phyloP scores from a whole-genome alignment of 2,797 vertebrate species.

The Cossypha heuglini region DNA sequence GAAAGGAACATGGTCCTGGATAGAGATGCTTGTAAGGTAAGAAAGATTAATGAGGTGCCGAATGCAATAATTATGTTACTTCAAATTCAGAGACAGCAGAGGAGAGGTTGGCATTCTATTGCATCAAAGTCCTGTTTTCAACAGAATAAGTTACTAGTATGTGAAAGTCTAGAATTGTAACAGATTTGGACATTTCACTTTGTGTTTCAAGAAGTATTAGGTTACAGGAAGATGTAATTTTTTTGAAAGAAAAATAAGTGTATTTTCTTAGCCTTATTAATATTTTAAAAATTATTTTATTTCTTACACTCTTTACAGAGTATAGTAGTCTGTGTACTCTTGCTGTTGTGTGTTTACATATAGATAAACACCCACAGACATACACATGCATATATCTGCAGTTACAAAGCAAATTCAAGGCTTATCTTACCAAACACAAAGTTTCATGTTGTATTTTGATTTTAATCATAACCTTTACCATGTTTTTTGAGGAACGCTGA shows the following conservation, averaged over 20 bases:
- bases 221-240: not conserved
- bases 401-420: not conserved
- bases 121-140: not conserved
- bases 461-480: not conserved
- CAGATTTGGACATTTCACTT: not conserved
- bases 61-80: not conserved
- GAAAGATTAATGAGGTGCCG: not conserved
- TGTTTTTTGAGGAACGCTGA: not conserved
- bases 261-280: not conserved
- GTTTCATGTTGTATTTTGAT: not conserved
- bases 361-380: not conserved
- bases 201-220: not conserved
- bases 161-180: not conserved
- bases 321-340: not conserved
- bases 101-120: not conserved
- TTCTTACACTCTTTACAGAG: not conserved
- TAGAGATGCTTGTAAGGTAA: conserved; percentile 78
- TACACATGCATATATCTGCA: not conserved
- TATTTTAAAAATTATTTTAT: not conserved
- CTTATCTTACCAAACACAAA: not conserved
- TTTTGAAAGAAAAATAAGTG: not conserved
- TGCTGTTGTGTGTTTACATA: not conserved
- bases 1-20: conserved; percentile 74
- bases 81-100: accelerated
- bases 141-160: not conserved